Evolutionary conservation across 2,797 vertebrate species (phyloP), one percentile per base, ranked within the genome.

Genomic region (Megaceryle alcyon): DNA sequence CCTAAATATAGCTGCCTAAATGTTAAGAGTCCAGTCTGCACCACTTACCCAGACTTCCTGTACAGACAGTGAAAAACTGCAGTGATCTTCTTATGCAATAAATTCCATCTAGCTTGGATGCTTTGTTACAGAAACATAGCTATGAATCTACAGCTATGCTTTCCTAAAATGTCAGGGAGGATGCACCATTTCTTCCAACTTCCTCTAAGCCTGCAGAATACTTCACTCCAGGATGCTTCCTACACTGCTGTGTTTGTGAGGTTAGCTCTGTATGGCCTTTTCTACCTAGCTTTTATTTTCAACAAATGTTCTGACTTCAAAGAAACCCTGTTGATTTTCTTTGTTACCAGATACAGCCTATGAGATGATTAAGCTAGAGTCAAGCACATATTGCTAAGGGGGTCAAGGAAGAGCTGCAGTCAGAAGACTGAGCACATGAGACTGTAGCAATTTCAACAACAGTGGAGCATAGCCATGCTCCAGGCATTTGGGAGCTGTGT

Each of bases 391-490:
- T 33, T 86, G 57, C 44, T 60, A 43, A 60, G n/a, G 11, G 16
- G n/a, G 7, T 2, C 35, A 46, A 70, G 51, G 69, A 46, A 44
- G 11, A 69, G 37, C 71, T 87, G 66, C 77, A 33, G 29, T 14
- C 35, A 63, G 51, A 69, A 49, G 18, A 14, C 46, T 57, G 54
- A 87, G 37, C n/a, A 28, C 12, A 5, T 4, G 18, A 53, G 73
- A 28, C 44, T 56, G 51, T 2, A 33, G 31, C 1, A 1, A 16
- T 25, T 53, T 19, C 22, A 48, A 1, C 0, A 1, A 29, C 46
- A 60, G 28, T 6, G 33, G 17, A 33, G 51, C 59, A 86, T 60
- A 83, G 56, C 25, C 60, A 8, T 1, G 14, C 51, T 14, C 14
- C 29, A 54, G 43, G 26, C 29, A 5, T n/a, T 37, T 66, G 43